Percentiles rank a stretch among this genome's conserved stretches.
Conservation (phyloP, 2,113 vertebrate species). For the Xiphophorus maculatus region DNA sequence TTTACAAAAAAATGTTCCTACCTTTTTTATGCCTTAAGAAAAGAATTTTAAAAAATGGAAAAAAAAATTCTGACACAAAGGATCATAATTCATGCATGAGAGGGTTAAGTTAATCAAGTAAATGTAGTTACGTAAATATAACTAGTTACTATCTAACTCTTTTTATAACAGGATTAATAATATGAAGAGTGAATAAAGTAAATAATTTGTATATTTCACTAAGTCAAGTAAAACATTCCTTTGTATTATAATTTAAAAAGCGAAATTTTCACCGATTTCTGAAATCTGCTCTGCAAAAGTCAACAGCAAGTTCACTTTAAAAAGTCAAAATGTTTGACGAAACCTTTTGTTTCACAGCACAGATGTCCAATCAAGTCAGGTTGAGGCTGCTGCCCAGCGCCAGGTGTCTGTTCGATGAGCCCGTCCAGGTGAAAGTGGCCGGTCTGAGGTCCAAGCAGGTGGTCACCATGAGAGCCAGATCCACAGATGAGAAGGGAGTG, state of each 20-base stretch:
- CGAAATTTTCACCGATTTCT: no score
- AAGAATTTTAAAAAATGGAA: no score
- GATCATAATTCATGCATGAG: no score
- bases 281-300: no score
- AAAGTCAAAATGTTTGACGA: no score
- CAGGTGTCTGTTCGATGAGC: conserved; percentile 60
- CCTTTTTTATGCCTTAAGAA: no score
- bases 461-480: conserved; percentile 56
- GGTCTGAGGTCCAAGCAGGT: conserved; percentile 56
- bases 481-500: conserved; percentile 16
- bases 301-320: no score
- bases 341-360: neutral
- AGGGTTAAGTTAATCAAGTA: no score
- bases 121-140: no score
- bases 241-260: neutral
- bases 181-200: neutral
- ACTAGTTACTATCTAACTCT: no score
- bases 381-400: conserved; percentile 57
- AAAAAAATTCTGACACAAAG: no score
- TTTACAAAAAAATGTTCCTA: no score
- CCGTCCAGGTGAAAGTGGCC: conserved; percentile 48
- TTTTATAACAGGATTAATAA: neutral
- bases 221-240: neutral
- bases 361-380: conserved; percentile 15
- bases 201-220: neutral